Conservation (phyloP, 2,113 vertebrate genomes). For the Eublepharis macularius region DNA sequence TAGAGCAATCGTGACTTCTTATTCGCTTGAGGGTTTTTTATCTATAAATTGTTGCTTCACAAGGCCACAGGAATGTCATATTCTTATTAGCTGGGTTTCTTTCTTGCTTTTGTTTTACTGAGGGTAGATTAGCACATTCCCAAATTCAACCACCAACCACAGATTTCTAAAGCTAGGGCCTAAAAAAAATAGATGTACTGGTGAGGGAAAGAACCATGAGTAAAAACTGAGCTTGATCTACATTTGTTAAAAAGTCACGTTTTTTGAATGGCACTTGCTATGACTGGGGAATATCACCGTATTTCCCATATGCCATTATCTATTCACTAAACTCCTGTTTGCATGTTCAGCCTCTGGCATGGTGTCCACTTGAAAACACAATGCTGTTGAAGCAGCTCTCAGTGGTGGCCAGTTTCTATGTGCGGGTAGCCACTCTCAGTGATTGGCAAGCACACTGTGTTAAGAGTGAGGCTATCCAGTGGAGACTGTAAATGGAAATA, state of each 20-base stretch:
- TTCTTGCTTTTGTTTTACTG: neutral
- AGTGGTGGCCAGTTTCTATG: too few species aligned
- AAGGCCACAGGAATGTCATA: neutral
- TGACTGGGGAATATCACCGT: neutral
- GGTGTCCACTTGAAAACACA: too few species aligned
- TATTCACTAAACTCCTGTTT: too few species aligned
- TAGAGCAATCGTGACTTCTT: neutral
- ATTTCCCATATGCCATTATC: neutral
- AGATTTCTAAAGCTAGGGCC: neutral
- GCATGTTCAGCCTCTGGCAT: too few species aligned
- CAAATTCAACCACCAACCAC: neutral
- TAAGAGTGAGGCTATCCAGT: neutral
- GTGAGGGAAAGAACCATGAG: neutral
- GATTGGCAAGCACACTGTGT: neutral
- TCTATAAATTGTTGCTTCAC: neutral
- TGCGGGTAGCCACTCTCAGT: neutral
- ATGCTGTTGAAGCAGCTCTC: too few species aligned
- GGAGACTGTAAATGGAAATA: neutral
- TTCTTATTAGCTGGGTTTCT: neutral
- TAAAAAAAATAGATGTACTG: neutral
- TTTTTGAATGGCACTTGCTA: neutral
- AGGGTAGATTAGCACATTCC: neutral
- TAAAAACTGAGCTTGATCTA: neutral
- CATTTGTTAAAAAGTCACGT: neutral
- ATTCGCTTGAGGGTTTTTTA: constrained; percentile 24